phyloP scores from a whole-genome alignment of 2,113 vertebrate species.

The Brevimyrus niger region DNA sequence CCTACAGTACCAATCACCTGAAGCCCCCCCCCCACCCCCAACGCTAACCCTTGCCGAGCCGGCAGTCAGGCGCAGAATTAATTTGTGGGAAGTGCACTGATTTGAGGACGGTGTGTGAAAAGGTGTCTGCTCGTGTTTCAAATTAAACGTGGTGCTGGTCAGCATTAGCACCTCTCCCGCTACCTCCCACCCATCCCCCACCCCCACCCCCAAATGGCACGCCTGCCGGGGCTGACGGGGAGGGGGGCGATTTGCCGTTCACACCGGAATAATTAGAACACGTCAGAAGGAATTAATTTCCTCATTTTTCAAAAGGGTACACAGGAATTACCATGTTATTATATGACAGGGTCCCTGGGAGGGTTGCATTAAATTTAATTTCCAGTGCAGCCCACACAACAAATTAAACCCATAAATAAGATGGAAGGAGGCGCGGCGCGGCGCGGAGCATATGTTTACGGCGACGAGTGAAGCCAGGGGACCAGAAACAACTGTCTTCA shows the following conservation, averaged over 20 bases:
- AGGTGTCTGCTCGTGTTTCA: constrained; percentile 99
- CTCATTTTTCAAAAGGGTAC: constrained; percentile 99
- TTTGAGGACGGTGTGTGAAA: constrained; percentile 99
- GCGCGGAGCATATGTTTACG: constrained; percentile 99
- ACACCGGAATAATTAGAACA: constrained; percentile 99
- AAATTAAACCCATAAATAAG: constrained; percentile 99
- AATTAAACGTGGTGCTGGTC: constrained; percentile 99
- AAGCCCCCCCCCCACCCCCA: too few species aligned
- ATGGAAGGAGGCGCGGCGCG: constrained; percentile 95
- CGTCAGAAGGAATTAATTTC: constrained; percentile 99
- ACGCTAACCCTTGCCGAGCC: too few species aligned
- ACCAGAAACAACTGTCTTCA: constrained; percentile 99
- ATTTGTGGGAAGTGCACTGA: constrained; percentile 97
- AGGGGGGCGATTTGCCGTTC: constrained; percentile 71
- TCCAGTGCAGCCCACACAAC: constrained; percentile 99
- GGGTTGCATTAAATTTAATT: constrained; percentile 99
- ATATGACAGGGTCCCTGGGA: constrained; percentile 99
- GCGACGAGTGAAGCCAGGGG: constrained; percentile 99
- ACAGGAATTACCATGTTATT: constrained; percentile 99
- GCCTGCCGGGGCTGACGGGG: constrained; percentile 60
- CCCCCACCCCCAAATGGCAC: constrained; percentile 53
- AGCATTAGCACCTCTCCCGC: constrained; percentile 93
- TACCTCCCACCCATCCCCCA: constrained; percentile 60
- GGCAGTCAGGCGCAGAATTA: constrained; percentile 56
- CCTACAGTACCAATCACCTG: constrained; percentile 10